phyloP scores from a whole-genome alignment of 2,888 invertebrate species.

The Acheta domesticus region DNA sequence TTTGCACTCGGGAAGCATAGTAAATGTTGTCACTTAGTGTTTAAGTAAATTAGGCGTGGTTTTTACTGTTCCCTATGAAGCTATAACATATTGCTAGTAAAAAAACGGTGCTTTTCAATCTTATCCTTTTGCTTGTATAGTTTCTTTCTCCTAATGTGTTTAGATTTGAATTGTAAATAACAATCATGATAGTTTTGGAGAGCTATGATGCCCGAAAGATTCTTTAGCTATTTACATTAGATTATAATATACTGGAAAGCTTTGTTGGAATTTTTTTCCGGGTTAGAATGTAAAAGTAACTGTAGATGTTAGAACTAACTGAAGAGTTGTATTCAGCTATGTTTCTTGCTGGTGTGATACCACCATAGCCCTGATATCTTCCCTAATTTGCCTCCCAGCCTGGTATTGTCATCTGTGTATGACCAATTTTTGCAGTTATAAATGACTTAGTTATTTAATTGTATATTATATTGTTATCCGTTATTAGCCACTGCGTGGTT shows the following conservation, averaged over 20 bases:
- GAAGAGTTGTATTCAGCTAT: constrained; percentile 20
- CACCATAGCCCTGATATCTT: constrained; percentile 20
- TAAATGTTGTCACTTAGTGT: constrained; percentile 30
- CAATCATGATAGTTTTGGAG: constrained; percentile 32
- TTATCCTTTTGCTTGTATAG: constrained; percentile 36
- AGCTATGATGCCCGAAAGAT: constrained; percentile 24
- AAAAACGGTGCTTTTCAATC: constrained; percentile 37
- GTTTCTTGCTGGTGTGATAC: constrained; percentile 5
- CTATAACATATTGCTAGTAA: constrained; percentile 32
- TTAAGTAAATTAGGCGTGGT: constrained; percentile 33
- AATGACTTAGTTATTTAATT: constrained; percentile 33
- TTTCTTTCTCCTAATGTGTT: constrained; percentile 31
- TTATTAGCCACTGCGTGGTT: constrained; percentile 29
- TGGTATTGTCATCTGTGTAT: not conserved
- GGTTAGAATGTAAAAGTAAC: constrained; percentile 26
- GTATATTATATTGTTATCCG: constrained; percentile 27
- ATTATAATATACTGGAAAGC: constrained; percentile 32
- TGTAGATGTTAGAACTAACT: constrained; percentile 30
- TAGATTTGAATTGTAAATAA: constrained; percentile 36
- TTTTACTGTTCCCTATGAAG: constrained; percentile 36
- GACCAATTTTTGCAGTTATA: constrained; percentile 21
- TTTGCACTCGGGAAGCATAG: constrained; percentile 27
- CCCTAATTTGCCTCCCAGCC: not conserved
- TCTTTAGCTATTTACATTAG: constrained; percentile 33
- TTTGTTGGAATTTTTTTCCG: constrained; percentile 33